Percentiles rank a stretch among this genome's conserved stretches.
These are phyloP conservation scores for Gambusia affinis DNA, from an alignment of 2,113 vertebrate genomes.

Conservation along the genomic window DNA sequence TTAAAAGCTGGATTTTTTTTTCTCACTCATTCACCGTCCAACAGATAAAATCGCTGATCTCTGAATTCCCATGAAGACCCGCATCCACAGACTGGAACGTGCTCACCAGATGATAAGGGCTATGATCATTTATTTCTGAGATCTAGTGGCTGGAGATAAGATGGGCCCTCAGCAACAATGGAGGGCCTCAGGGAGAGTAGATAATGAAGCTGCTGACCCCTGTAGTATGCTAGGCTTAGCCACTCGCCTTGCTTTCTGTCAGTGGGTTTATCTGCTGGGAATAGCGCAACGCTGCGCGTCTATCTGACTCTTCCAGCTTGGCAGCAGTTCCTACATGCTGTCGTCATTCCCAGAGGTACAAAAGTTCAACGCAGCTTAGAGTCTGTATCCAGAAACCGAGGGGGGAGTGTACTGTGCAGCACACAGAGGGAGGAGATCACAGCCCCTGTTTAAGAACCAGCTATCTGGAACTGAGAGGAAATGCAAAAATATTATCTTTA, in stretches of 20 bases:
- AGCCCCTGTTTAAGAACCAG: constrained; percentile 28
- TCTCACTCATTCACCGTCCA: constrained; percentile 1
- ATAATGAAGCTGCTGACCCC: constrained; percentile 69
- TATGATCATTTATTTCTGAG: constrained; percentile 59
- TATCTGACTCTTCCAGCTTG: constrained; percentile 64
- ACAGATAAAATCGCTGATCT: constrained; percentile 8
- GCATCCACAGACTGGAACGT: constrained; percentile 25
- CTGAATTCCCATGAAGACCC: constrained; percentile 24
- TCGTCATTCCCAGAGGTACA: constrained; percentile 58
- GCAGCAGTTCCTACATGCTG: constrained; percentile 45
- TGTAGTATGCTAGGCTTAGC: constrained; percentile 38
- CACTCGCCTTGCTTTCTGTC: constrained; percentile 50
- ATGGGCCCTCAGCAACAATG: constrained; percentile 52
- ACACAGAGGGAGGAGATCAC: constrained; percentile 32
- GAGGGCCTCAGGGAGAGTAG: constrained; percentile 55
- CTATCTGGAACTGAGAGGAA: constrained; percentile 30
- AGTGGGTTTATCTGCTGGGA: constrained; percentile 61
- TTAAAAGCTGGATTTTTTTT: constrained; percentile 10
- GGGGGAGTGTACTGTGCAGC: constrained; percentile 7
- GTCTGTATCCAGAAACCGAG: constrained; percentile 33
- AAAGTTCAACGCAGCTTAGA: constrained; percentile 47
- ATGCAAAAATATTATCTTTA: constrained; percentile 2
- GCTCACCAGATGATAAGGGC: constrained; percentile 48
- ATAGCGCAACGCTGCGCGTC: constrained; percentile 36
- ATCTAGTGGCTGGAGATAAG: constrained; percentile 67